Percentiles rank a stretch among this genome's conserved stretches.
phyloP scores from a whole-genome alignment of 2,888 invertebrate species.

The Thera britannica region DNA sequence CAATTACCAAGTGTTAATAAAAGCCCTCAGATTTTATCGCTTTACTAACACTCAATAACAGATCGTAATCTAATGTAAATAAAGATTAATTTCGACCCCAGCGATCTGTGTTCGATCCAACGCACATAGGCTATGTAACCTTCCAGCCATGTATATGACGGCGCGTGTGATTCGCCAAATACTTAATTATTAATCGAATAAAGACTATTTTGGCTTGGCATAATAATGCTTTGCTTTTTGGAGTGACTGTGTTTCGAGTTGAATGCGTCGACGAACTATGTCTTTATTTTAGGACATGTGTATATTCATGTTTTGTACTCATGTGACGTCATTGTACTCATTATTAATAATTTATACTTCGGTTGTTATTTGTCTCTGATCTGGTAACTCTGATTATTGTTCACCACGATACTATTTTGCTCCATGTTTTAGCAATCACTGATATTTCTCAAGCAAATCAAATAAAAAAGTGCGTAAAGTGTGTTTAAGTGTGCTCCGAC shows the following conservation, averaged over 20 bases:
- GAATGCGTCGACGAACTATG: conserved; percentile 11
- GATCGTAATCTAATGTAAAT: conserved; percentile 38
- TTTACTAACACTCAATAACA: conserved; percentile 24
- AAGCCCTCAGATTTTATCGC: not conserved
- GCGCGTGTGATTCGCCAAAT: conserved; percentile 24
- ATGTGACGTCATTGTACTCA: not conserved
- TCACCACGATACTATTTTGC: not conserved
- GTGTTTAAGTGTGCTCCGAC: conserved; percentile 54
- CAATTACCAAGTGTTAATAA: conserved; percentile 5
- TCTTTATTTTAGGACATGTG: not conserved
- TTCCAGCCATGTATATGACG: conserved; percentile 14
- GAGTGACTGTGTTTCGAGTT: conserved; percentile 14
- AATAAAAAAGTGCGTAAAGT: conserved; percentile 20
- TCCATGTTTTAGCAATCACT: conserved; percentile 6
- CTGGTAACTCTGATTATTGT: conserved; percentile 2
- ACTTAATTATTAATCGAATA: conserved; percentile 20
- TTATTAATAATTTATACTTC: not conserved
- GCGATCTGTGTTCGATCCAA: conserved; percentile 37
- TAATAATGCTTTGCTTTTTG: conserved; percentile 30
- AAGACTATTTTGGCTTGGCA: conserved; percentile 32
- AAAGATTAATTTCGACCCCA: conserved; percentile 42
- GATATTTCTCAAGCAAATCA: conserved; percentile 35
- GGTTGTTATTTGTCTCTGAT: not conserved
- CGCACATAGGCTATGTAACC: conserved; percentile 51
- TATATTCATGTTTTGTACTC: not conserved